A percentile compares a stretch with the other conserved stretches of the same genome.
These are phyloP conservation scores for Reticulitermes speratus DNA, from an alignment of 1,140 invertebrate species.

Conservation along the genomic window DNA sequence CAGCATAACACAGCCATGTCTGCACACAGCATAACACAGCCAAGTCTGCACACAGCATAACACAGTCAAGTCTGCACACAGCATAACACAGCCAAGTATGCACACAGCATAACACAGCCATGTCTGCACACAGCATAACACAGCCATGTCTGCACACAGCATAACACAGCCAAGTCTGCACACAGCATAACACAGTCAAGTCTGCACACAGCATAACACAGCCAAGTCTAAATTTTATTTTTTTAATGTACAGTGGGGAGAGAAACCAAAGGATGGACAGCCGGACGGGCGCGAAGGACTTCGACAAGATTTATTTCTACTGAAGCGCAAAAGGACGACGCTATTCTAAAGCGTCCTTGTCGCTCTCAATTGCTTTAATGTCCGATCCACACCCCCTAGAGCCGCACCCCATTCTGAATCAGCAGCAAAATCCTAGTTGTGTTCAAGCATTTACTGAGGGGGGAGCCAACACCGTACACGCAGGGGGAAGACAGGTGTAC, in stretches of 20 bases:
- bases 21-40: neutral
- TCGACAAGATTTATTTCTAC: conserved; percentile 26
- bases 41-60: neutral
- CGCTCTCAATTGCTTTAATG: conserved; percentile 25
- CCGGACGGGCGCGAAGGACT: neutral
- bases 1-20: neutral
- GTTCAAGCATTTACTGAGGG: neutral
- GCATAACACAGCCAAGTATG: neutral
- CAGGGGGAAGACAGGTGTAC: neutral
- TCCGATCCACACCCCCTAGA: neutral
- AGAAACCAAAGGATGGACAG: neutral
- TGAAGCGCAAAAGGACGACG: conserved; percentile 6
- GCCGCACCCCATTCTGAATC: neutral
- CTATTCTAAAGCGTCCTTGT: neutral
- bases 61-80: neutral
- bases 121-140: neutral
- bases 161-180: neutral
- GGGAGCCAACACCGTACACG: neutral
- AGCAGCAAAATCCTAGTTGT: neutral
- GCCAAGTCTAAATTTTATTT: neutral
- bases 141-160: neutral
- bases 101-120: neutral
- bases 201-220: neutral
- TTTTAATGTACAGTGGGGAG: neutral
- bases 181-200: no score